A percentile compares a stretch with the other conserved stretches of the same genome.
Conservation (phyloP, 1,140 invertebrate genomes). For the Zeugodacus cucurbitae region DNA sequence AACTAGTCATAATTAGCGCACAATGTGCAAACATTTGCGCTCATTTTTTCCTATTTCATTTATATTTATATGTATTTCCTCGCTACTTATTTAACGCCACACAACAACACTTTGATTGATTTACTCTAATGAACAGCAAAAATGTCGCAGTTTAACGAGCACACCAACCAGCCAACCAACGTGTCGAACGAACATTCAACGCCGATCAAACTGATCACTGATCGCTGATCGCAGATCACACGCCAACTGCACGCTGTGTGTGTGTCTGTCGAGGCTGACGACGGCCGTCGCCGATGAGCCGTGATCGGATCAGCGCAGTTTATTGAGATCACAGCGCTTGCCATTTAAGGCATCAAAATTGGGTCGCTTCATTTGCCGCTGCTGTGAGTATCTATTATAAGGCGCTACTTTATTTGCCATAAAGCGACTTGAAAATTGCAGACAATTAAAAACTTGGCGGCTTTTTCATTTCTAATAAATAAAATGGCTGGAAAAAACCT, state of each 20-base stretch:
- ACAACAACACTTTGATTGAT: slow-evolving; percentile 28
- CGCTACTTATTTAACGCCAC: background rate
- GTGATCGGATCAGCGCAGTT: background rate
- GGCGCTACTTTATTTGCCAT: slow-evolving; percentile 15
- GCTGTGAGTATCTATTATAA: background rate
- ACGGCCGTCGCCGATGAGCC: background rate
- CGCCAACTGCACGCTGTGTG: background rate
- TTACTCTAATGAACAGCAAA: slow-evolving; percentile 35
- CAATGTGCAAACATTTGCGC: background rate
- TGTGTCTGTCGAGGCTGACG: background rate
- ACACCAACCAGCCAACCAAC: background rate
- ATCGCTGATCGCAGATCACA: background rate
- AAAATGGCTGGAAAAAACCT: background rate
- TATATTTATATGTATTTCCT: background rate
- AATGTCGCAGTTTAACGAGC: slow-evolving; percentile 21
- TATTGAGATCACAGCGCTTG: slow-evolving; percentile 15
- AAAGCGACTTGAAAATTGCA: slow-evolving; percentile 27
- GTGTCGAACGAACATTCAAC: background rate
- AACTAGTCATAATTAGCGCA: background rate
- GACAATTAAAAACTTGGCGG: background rate
- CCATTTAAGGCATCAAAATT: slow-evolving; percentile 16
- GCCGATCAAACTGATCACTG: background rate
- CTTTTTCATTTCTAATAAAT: slow-evolving; percentile 19
- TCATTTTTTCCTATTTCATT: no score
- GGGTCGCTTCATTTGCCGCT: background rate